Percentiles rank a stretch among this genome's conserved stretches.
phyloP scores from a whole-genome alignment of 1,140 invertebrate genomes.

The Leptinotarsa texana region DNA sequence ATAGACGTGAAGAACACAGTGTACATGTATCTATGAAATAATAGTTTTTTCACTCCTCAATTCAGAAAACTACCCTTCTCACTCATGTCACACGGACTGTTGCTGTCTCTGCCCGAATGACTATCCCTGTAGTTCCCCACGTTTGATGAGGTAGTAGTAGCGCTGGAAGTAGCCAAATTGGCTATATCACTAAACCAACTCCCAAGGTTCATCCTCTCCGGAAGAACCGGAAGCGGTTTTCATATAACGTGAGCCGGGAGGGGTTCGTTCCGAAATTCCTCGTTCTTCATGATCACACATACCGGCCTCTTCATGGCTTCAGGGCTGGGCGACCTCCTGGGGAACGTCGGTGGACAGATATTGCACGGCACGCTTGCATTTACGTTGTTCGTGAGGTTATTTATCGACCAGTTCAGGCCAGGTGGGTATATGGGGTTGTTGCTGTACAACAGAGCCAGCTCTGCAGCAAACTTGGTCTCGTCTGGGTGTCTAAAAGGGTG shows the following conservation, averaged over 20 bases:
- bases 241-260: conserved; percentile 73
- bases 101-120: conserved; percentile 44
- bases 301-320: conserved; percentile 57
- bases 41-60: neutral
- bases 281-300: conserved; percentile 63
- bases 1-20: too few relatives aligned
- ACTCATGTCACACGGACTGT: conserved; percentile 40
- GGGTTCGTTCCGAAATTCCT: conserved; percentile 55
- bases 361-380: conserved; percentile 47
- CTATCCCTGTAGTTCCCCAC: conserved; percentile 37
- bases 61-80: conserved; percentile 11
- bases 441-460: conserved; percentile 62
- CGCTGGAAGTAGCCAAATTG: conserved; percentile 46
- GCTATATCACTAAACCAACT: conserved; percentile 59
- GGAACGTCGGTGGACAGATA: conserved; percentile 51
- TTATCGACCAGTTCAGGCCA: conserved; percentile 52
- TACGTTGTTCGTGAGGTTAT: conserved; percentile 39
- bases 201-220: conserved; percentile 58
- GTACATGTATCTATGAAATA: too few relatives aligned
- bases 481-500: conserved; percentile 71
- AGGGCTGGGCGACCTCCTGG: conserved; percentile 60
- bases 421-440: conserved; percentile 53
- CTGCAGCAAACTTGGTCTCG: conserved; percentile 66
- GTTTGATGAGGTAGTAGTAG: conserved; percentile 22
- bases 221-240: conserved; percentile 81